Evolutionary conservation across 1,140 invertebrate genomes (phyloP).

Genomic region (Lucilia sericata): DNA sequence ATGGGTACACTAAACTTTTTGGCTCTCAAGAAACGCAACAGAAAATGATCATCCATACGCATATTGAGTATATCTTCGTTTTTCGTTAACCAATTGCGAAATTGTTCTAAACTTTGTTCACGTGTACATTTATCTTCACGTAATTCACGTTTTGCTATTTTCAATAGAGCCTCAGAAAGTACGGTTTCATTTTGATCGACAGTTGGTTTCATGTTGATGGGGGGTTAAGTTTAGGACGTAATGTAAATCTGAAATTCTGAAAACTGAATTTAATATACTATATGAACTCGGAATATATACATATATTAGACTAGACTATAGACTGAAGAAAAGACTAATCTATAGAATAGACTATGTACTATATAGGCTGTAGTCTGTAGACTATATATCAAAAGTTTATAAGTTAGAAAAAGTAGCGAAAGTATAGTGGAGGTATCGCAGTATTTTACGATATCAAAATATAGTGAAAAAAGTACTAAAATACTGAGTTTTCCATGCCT

Average conservation of each 20-base stretch:
- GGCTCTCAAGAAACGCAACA: constrained; percentile 80
- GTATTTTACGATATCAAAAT: too few species aligned
- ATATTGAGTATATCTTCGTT: constrained; percentile 77
- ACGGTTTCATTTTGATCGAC: constrained; percentile 50
- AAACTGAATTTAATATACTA: too few species aligned
- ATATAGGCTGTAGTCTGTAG: too few species aligned
- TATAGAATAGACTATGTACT: too few species aligned
- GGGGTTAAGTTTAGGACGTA: background rate
- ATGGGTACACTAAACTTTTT: constrained; percentile 85
- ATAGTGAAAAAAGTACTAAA: too few species aligned
- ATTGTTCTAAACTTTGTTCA: constrained; percentile 73
- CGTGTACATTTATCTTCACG: constrained; percentile 73
- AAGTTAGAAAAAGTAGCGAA: too few species aligned
- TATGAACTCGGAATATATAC: too few species aligned
- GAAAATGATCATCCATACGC: constrained; percentile 78
- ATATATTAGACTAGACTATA: too few species aligned
- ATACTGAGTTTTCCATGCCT: too few species aligned
- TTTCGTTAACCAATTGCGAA: constrained; percentile 77
- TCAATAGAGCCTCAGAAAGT: constrained; percentile 67
- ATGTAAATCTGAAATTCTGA: constrained; percentile 10
- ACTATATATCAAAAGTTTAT: too few species aligned
- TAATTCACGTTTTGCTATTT: constrained; percentile 74
- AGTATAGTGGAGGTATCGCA: too few species aligned
- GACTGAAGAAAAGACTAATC: too few species aligned
- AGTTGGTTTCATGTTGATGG: constrained; percentile 55